Percentiles rank a stretch among this genome's conserved stretches.
These are phyloP conservation scores for Acanthoscelides obtectus DNA, from an alignment of 2,888 invertebrate species.

Conservation along the genomic window DNA sequence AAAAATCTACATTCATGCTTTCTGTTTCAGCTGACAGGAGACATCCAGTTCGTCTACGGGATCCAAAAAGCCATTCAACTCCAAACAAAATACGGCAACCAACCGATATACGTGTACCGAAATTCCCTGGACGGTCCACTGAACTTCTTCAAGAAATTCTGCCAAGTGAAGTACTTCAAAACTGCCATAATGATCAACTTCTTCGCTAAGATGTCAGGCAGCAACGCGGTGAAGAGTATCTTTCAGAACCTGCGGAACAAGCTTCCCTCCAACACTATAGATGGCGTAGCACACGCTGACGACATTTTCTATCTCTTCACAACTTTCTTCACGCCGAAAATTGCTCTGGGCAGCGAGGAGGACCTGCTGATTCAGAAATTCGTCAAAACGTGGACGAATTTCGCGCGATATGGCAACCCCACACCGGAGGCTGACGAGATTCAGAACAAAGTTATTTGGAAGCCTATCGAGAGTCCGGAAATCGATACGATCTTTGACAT, in stretches of 20 bases:
- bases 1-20: neutral
- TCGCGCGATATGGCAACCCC: constrained; percentile 37
- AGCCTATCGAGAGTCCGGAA: constrained; percentile 25
- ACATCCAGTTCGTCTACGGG: constrained; percentile 36
- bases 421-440: constrained; percentile 28
- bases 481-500: constrained; percentile 35
- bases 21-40: constrained; percentile 38
- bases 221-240: constrained; percentile 20
- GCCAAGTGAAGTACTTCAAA: constrained; percentile 28
- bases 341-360: constrained; percentile 27
- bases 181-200: constrained; percentile 27
- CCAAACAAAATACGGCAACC: constrained; percentile 22
- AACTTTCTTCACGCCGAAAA: constrained; percentile 25
- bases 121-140: constrained; percentile 32
- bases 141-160: constrained; percentile 34
- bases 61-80: constrained; percentile 28
- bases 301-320: constrained; percentile 38
- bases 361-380: constrained; percentile 34
- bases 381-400: constrained; percentile 40
- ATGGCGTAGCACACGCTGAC: constrained; percentile 38
- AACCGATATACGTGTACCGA: constrained; percentile 35
- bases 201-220: constrained; percentile 26
- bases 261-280: constrained; percentile 18
- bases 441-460: constrained; percentile 33
- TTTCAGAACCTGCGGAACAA: constrained; percentile 20